phyloP scores from a whole-genome alignment of 2,797 vertebrate genomes.

The Delichon dasypus region DNA sequence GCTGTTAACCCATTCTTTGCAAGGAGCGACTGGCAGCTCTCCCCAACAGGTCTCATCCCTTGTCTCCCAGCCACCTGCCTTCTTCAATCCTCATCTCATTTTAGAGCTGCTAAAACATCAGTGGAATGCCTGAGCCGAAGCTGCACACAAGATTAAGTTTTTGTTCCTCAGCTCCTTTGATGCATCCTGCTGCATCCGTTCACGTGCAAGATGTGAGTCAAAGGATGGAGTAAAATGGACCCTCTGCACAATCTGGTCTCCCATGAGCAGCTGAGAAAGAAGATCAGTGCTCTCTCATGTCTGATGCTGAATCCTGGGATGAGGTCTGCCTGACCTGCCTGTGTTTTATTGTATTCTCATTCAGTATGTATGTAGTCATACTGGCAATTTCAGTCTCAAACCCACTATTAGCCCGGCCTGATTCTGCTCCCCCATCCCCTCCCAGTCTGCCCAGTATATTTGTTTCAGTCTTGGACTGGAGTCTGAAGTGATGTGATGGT shows the following conservation, averaged over 20 bases:
- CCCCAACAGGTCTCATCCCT: background rate
- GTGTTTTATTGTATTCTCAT: background rate
- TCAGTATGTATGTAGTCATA: background rate
- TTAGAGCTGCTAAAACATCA: background rate
- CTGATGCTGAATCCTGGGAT: background rate
- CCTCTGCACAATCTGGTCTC: background rate
- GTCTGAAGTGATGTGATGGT: accelerated
- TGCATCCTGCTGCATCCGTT: background rate
- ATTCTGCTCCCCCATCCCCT: background rate
- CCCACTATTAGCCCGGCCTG: background rate
- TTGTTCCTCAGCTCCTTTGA: background rate
- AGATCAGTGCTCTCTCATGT: background rate
- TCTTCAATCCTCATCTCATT: background rate
- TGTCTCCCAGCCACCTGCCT: background rate
- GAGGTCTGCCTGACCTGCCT: background rate
- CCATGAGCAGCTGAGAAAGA: background rate
- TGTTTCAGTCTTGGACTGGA: background rate
- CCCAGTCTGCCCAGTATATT: background rate
- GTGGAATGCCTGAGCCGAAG: background rate
- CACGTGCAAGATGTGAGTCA: background rate
- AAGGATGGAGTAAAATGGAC: background rate
- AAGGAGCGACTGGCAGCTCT: accelerated
- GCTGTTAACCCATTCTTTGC: background rate
- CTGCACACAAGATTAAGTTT: accelerated
- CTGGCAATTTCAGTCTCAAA: background rate